phyloP scores from a whole-genome alignment of 2,797 vertebrate genomes.

The Neosalanx taihuensis region DNA sequence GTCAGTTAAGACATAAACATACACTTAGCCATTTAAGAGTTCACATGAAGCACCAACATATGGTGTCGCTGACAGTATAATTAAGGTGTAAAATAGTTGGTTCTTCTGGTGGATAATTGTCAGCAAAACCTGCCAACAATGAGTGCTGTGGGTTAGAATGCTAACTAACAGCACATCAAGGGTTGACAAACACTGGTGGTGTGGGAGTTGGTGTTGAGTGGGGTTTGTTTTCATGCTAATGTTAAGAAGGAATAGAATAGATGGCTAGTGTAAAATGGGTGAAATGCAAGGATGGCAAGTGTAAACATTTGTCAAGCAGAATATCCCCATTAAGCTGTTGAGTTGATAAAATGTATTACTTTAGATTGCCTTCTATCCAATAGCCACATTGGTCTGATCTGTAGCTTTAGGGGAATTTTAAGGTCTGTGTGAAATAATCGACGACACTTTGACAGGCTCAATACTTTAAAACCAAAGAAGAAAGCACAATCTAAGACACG shows the following conservation, averaged over 20 bases:
- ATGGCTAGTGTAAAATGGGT: neutral
- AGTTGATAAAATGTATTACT: no score
- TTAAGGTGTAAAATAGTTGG: constrained; percentile 6
- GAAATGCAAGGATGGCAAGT: neutral
- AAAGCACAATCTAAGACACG: neutral
- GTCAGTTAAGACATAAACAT: constrained; percentile 2
- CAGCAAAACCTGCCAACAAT: neutral
- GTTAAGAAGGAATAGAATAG: neutral
- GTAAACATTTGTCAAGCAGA: neutral
- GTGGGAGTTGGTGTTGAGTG: neutral
- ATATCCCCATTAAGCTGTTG: constrained; percentile 2
- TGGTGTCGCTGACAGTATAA: constrained; percentile 8
- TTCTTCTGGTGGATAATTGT: constrained; percentile 10
- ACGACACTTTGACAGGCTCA: neutral
- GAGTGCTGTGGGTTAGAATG: neutral
- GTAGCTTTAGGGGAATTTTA: neutral
- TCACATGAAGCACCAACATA: neutral
- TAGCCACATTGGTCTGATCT: neutral
- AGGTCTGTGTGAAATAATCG: neutral
- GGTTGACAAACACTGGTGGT: constrained; percentile 4
- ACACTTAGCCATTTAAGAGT: constrained; percentile 7
- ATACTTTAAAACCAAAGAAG: neutral
- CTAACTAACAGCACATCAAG: neutral
- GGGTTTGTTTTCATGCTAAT: neutral
- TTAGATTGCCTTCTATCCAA: no score